Evolutionary conservation across 2,888 invertebrate species (phyloP), one percentile per base, ranked within the genome.

Genomic region (Teleogryllus oceanicus): DNA sequence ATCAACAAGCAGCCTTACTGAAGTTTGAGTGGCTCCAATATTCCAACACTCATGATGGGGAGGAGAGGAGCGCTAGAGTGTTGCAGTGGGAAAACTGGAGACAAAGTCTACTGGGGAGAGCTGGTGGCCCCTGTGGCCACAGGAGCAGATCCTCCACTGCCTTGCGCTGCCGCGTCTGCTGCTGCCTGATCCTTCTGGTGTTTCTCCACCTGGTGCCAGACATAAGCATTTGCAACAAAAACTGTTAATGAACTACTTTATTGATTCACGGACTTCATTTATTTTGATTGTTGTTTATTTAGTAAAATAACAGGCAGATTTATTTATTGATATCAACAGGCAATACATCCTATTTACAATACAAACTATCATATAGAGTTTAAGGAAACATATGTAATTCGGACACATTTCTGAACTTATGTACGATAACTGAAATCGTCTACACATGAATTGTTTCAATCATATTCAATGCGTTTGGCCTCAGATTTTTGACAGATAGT

Each of bases 161-260:
- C 62, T n/a, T 13, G 62, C 62, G 62, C 13, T 79, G 75, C 82
- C 78, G 80, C 84, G 82, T 62, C 84, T 82, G 78, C 84, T 83
- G 84, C 82, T 79, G 79, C 79, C 80, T 84, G 84, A 81, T 87
- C 87, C 83, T 85, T 86, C 62, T 85, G 82, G 82, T 86, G 84
- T 83, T 87, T 87, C 81, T 86, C 86, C 80, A 86, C 85, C 86
- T 86, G 82, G 37, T 37, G 37, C 37, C 37, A 37, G 10, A 37
- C 37, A 37, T 37, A 37, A 49, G 84, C 83, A 77, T 76, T 74
- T 80, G 79, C 77, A 81, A 76, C 49, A 75, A n/a, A 13, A 37
- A n/a, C 51, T 80, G 76, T 13, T 16, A 78, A 37, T 50, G 76
- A 74, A 77, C 49, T 49, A 18, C n/a, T 50, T 1, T 18, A 11